These are phyloP conservation scores for human DNA, from an alignment of 2,113 vertebrate species.

Conservation along the genomic window GRCh38 chr2:241429501-241430000, in stretches of 20 bases:
- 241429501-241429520: not conserved
- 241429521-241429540: not conserved
- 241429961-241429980: not conserved
- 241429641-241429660: not conserved
- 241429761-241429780: not conserved
- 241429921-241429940: not conserved
- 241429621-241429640: not conserved
- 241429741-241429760: fast-evolving
- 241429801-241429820: not conserved
- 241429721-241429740: not conserved
- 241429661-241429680: not conserved
- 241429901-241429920: not conserved
- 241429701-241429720: not conserved
- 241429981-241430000: not conserved
- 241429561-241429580: not conserved
- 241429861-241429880: not conserved
- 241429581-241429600: too few species aligned
- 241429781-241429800: not conserved
- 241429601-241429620: not conserved
- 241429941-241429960: not conserved
- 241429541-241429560: fast-evolving
- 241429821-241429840: not conserved
- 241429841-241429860: not conserved
- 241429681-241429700: not conserved
- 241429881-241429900: not conserved